Conservation (phyloP, 1,140 invertebrate species). For the Megalonaias nervosa region DNA sequence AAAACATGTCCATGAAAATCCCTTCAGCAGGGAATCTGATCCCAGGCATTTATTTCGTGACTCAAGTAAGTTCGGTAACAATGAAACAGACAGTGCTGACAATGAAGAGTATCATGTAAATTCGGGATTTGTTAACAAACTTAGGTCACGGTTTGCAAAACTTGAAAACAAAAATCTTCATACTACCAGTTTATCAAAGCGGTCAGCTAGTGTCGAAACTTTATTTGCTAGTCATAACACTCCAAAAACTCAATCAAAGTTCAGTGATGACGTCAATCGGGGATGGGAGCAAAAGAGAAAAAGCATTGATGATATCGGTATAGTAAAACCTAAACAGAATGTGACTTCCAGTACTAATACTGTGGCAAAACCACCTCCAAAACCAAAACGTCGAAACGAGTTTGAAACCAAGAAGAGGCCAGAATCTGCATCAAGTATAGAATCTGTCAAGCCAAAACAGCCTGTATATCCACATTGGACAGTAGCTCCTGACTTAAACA, state of each 20-base stretch:
- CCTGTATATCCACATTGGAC: conserved; percentile 31
- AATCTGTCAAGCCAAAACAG: conserved; percentile 18
- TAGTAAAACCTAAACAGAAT: background rate
- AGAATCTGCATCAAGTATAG: conserved; percentile 6
- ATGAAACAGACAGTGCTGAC: conserved; percentile 15
- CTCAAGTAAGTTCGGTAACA: conserved; percentile 17
- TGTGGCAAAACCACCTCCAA: conserved; percentile 6
- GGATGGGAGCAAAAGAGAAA: background rate
- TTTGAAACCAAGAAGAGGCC: conserved; percentile 3
- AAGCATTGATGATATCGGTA: background rate
- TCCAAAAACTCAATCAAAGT: no score
- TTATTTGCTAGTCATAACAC: conserved; percentile 25
- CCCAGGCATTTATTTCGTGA: background rate
- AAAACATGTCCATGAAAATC: conserved; percentile 36
- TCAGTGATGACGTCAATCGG: no score
- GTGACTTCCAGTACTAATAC: background rate
- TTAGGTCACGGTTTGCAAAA: conserved; percentile 60
- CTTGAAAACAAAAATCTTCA: conserved; percentile 42
- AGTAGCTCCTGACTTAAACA: conserved; percentile 48
- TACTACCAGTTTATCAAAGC: conserved; percentile 36
- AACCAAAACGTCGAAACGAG: background rate
- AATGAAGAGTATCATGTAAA: conserved; percentile 60
- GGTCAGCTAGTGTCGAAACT: conserved; percentile 63
- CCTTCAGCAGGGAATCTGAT: conserved; percentile 24
- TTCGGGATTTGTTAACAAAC: conserved; percentile 67